Base-by-base conservation (phyloP, 2,888 invertebrate species). In the Ligdia adustata region DNA sequence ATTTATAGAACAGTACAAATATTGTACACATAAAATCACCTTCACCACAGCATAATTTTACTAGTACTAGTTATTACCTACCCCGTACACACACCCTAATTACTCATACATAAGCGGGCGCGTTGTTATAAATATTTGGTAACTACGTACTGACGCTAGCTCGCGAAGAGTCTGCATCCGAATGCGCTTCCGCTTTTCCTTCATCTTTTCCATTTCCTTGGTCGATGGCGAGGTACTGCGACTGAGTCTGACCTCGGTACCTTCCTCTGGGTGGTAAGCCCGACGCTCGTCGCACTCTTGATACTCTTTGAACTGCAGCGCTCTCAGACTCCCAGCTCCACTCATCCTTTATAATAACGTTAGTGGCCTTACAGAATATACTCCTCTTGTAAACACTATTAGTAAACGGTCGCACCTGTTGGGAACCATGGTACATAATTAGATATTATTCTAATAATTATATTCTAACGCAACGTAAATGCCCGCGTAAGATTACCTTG, bases 101-200 rank as follows among this genome's bases (percentile, higher is more conserved):
- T n/a, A n/a, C n/a, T n/a, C n/a, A n/a, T n/a, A n/a, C n/a, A n/a
- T n/a, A n/a, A n/a, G n/a, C n/a, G n/a, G n/a, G n/a, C n/a, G 4
- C 2, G 4, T 24, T 7, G 14, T 1, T 26, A 24, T 39, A 31
- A 4, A 26, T 0, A 5, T 26, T 5, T 13, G 7, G 13, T 12
- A 15, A 16, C 3, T 75, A 93, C 94, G 92, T 76, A 95, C 95
- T 93, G 70, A 95, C 95, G 65, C 93, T 89, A 5, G 95, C 94
- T 65, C 92, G 92, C 0, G 95, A 94, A 6, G 93, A 91, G 61
- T 94, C 93, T 27, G 93, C 93, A 12, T 93, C 93, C 2, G 96
- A 95, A 75, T 95, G 94, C 0, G 96, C 96, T 75, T 96, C 96
- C 0, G 96, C 96, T 72, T 94, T 95, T 9, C 96, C 96, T 24